Evolutionary conservation across 2,888 invertebrate species (phyloP).

Genomic region (Auanema freiburgensis): DNA sequence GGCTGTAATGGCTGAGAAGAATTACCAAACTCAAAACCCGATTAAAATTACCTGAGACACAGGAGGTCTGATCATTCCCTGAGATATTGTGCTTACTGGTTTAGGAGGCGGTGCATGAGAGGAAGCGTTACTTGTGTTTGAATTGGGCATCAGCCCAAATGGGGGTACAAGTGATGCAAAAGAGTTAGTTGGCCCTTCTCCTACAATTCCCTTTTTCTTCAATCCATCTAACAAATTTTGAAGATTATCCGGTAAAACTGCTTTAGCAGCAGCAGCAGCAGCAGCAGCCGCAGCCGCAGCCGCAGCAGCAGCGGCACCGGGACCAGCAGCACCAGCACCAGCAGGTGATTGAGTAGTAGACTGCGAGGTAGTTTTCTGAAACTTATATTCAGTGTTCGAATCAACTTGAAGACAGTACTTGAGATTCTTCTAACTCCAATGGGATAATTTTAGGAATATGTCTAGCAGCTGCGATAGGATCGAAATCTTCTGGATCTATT

Average conservation of each 20-base stretch:
- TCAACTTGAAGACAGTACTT: too few relatives aligned
- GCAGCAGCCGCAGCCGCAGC: constrained; percentile 4
- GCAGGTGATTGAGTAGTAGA: not conserved
- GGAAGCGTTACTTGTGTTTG: too few relatives aligned
- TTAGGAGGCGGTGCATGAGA: too few relatives aligned
- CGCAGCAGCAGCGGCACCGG: constrained; percentile 4
- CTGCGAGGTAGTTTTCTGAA: not conserved
- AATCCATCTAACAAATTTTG: constrained; percentile 18
- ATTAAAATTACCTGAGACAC: too few relatives aligned
- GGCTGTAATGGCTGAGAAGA: too few relatives aligned
- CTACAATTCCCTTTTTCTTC: constrained; percentile 12
- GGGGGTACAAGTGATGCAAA: too few relatives aligned
- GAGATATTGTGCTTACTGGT: too few relatives aligned
- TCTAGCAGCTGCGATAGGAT: constrained; percentile 11
- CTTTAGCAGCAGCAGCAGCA: constrained; percentile 4
- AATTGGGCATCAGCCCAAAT: too few relatives aligned
- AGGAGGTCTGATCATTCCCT: too few relatives aligned
- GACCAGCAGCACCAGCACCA: not conserved
- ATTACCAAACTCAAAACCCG: too few relatives aligned
- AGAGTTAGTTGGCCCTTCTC: not conserved
- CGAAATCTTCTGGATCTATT: constrained; percentile 15
- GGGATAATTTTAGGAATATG: constrained; percentile 12
- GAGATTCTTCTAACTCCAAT: not conserved
- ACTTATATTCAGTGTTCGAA: too few relatives aligned
- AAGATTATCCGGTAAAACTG: constrained; percentile 14